Conservation (phyloP, 2,888 invertebrate species). For the Schrankia costaestrigalis region DNA sequence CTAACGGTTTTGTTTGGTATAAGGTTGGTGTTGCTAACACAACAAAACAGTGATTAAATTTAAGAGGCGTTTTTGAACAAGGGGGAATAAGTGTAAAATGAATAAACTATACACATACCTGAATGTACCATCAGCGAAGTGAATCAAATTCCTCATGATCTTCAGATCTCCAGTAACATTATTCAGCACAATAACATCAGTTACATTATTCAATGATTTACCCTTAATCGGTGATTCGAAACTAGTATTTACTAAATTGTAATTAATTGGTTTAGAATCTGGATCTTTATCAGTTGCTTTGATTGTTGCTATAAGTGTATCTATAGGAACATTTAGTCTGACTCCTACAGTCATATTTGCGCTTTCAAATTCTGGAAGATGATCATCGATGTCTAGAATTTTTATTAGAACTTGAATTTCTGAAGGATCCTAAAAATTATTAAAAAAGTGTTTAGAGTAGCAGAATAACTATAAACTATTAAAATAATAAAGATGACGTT, state of each 20-base stretch:
- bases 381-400: slow-evolving; percentile 87
- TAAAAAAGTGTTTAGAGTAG: neutral
- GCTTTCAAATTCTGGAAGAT: slow-evolving; percentile 84
- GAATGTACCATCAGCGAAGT: slow-evolving; percentile 84
- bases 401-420: slow-evolving; percentile 84
- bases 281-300: slow-evolving; percentile 85
- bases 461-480: no score
- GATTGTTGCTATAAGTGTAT: slow-evolving; percentile 84
- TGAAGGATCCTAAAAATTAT: slow-evolving; percentile 83
- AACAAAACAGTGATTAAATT: no score
- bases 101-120: slow-evolving; percentile 55
- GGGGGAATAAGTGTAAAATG: no score
- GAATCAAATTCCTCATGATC: slow-evolving; percentile 83
- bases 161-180: slow-evolving; percentile 86
- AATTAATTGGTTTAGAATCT: slow-evolving; percentile 83
- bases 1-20: no score
- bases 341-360: slow-evolving; percentile 86
- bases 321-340: slow-evolving; percentile 86
- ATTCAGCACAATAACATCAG: slow-evolving; percentile 82
- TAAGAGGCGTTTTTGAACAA: no score
- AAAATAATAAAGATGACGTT: no score
- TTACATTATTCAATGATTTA: slow-evolving; percentile 65
- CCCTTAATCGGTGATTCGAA: slow-evolving; percentile 76
- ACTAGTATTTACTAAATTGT: slow-evolving; percentile 81
- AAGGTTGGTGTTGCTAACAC: no score